A percentile compares a stretch with the other conserved stretches of the same genome.
phyloP scores from a whole-genome alignment of 2,888 invertebrate species.

The Diplolepis rosae region DNA sequence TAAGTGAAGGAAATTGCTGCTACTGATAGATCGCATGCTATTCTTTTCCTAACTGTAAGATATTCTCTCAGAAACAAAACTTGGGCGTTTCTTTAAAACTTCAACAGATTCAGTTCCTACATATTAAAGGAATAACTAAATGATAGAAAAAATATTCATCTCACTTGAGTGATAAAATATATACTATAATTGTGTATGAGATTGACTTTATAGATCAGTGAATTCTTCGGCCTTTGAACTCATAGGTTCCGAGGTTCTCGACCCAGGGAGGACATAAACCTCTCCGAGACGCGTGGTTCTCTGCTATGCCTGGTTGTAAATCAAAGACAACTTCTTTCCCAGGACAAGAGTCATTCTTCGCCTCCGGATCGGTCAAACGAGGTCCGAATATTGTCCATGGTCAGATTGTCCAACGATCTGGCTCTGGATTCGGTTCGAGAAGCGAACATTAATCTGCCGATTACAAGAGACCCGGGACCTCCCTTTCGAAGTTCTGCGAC shows the following conservation, averaged over 20 bases:
- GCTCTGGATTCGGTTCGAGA: constrained; percentile 57
- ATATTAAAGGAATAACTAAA: too few species aligned
- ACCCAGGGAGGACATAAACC: constrained; percentile 44
- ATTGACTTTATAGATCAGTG: constrained; percentile 10
- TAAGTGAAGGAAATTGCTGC: too few species aligned
- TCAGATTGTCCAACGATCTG: constrained; percentile 52
- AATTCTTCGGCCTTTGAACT: constrained; percentile 19
- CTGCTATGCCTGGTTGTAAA: constrained; percentile 46
- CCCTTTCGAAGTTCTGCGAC: constrained; percentile 68
- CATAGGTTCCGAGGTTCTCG: constrained; percentile 40
- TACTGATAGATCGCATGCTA: too few species aligned
- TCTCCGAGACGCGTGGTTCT: constrained; percentile 48
- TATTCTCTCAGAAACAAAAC: too few species aligned
- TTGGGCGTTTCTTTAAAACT: too few species aligned
- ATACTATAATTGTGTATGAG: not conserved
- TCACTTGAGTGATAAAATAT: not conserved
- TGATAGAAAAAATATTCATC: not conserved
- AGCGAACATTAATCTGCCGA: constrained; percentile 72
- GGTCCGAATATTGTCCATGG: constrained; percentile 49
- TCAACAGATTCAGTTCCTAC: too few species aligned
- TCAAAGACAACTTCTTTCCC: constrained; percentile 40
- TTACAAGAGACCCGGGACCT: constrained; percentile 70
- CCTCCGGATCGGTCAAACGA: constrained; percentile 10
- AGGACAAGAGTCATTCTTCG: constrained; percentile 21
- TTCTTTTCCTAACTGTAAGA: too few species aligned